A percentile compares a stretch with the other conserved stretches of the same genome.
Evolutionary conservation across 2,113 vertebrate genomes (phyloP).

Genomic region (Myrmophylax atrothorax): DNA sequence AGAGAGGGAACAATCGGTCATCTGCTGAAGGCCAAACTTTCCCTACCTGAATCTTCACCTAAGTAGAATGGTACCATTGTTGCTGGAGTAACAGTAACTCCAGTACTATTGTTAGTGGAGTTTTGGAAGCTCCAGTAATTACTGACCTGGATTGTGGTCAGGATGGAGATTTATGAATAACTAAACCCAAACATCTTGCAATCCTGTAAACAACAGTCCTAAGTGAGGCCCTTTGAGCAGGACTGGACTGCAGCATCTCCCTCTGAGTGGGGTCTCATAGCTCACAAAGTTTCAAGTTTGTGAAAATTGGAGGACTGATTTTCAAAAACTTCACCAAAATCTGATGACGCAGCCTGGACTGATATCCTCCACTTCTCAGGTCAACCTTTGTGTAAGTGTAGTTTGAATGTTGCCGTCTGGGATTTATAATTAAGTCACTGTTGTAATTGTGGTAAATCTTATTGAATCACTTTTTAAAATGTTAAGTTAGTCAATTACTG

Average conservation of each 20-base stretch:
- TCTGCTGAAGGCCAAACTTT: background rate
- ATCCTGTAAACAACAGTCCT: no score
- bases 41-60: background rate
- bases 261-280: background rate
- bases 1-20: background rate
- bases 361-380: background rate
- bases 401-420: background rate
- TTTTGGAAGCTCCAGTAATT: background rate
- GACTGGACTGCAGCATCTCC: background rate
- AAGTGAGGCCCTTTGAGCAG: no score
- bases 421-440: background rate
- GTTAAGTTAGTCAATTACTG: background rate
- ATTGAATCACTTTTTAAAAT: background rate
- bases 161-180: background rate
- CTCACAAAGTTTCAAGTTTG: background rate
- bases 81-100: background rate
- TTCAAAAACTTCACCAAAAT: background rate
- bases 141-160: background rate
- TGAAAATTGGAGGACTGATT: background rate
- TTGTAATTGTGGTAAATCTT: background rate
- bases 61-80: background rate
- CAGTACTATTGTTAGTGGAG: background rate
- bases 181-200: background rate
- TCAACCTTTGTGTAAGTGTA: background rate
- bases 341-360: fast-evolving